Conservation (phyloP, 2,797 vertebrate genomes). For the Syndactyla subalaris region DNA sequence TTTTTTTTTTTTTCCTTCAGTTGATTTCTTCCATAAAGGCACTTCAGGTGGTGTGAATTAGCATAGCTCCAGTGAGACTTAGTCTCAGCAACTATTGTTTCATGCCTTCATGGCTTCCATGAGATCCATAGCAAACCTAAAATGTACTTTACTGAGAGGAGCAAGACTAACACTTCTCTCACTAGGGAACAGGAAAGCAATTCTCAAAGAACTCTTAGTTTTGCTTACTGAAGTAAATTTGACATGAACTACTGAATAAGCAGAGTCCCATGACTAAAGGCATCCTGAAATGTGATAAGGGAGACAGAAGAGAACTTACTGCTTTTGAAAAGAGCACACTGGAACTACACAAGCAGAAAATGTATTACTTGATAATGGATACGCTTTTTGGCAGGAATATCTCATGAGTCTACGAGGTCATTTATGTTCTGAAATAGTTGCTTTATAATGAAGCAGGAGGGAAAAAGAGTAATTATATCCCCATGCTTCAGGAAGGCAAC, state of each 20-base stretch:
- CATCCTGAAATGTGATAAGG: conserved; percentile 68
- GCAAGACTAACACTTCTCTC: not conserved
- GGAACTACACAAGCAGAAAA: conserved; percentile 61
- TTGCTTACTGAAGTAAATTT: conserved; percentile 46
- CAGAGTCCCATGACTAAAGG: conserved; percentile 46
- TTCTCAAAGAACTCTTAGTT: conserved; percentile 10
- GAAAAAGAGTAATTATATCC: conserved; percentile 47
- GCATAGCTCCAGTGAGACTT: not conserved
- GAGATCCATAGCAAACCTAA: conserved; percentile 26
- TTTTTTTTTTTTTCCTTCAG: not conserved
- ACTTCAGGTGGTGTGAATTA: conserved; percentile 27
- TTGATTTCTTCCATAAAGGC: not conserved
- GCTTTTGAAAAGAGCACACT: conserved; percentile 50
- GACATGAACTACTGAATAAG: conserved; percentile 64
- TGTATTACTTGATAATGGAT: conserved; percentile 68
- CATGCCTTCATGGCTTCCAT: not conserved
- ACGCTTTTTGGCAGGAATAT: conserved; percentile 46
- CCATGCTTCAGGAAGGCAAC: conserved; percentile 45
- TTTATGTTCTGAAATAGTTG: conserved; percentile 53
- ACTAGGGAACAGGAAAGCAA: not conserved
- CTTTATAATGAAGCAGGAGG: conserved; percentile 30
- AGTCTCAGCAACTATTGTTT: not conserved
- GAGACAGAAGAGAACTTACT: conserved; percentile 51
- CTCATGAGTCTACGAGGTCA: conserved; percentile 48
- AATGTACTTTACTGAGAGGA: not conserved